Conservation (phyloP, 2,797 vertebrate species). For the Protonibea diacanthus region DNA sequence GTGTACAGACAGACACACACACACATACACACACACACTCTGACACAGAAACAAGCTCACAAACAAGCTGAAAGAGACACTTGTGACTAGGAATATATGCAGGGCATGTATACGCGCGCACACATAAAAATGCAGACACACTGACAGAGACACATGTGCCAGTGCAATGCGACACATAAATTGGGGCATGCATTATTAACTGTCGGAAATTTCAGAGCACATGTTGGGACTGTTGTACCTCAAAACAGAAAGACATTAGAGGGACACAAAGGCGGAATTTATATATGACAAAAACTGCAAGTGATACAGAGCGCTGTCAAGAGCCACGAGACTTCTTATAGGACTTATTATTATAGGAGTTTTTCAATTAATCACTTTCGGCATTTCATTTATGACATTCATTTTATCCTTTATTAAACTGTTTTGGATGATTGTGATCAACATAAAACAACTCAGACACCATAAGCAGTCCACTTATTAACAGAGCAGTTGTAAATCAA, state of each 20-base stretch:
- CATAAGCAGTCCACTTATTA: slow-evolving; percentile 1
- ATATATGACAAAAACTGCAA: slow-evolving; percentile 36
- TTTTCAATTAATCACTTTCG: slow-evolving; percentile 23
- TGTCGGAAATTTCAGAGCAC: slow-evolving; percentile 56
- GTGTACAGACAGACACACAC: not conserved
- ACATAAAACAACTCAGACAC: not conserved
- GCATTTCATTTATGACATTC: slow-evolving; percentile 18
- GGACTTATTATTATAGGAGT: not conserved
- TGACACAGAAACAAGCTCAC: slow-evolving; percentile 56
- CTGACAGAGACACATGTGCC: slow-evolving; percentile 60
- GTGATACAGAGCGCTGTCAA: not conserved
- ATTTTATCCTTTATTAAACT: slow-evolving; percentile 58
- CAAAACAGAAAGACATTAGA: slow-evolving; percentile 56
- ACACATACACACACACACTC: slow-evolving; percentile 20
- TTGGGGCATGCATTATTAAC: slow-evolving; percentile 79
- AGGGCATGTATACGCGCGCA: not conserved
- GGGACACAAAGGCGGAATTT: slow-evolving; percentile 40
- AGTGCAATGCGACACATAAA: slow-evolving; percentile 65
- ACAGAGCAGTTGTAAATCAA: not conserved
- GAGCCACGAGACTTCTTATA: not conserved
- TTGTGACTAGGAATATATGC: slow-evolving; percentile 40
- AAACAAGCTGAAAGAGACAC: slow-evolving; percentile 52
- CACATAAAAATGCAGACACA: slow-evolving; percentile 32
- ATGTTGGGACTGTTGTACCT: slow-evolving; percentile 60
- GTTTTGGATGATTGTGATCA: slow-evolving; percentile 14